Evolutionary conservation across 2,888 invertebrate genomes (phyloP).

Genomic region (Phaedon cochleariae): DNA sequence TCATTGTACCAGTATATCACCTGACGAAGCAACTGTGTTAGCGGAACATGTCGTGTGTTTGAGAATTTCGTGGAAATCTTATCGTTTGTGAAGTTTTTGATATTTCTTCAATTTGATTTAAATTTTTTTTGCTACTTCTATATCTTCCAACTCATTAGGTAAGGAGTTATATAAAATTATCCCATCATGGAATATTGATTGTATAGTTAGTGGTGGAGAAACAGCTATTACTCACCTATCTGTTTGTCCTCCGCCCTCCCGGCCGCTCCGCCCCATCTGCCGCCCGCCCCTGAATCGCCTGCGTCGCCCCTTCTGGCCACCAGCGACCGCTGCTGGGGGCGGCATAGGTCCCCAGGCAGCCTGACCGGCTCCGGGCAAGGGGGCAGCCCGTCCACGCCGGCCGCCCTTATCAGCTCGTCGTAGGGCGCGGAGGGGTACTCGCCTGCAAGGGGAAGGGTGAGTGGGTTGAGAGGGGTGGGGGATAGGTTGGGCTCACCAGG

Average conservation of each 20-base stretch:
- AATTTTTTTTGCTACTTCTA: no score
- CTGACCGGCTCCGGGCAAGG: constrained; percentile 68
- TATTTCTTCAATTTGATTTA: no score
- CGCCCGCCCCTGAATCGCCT: constrained; percentile 35
- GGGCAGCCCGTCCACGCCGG: constrained; percentile 65
- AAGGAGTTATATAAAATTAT: no score
- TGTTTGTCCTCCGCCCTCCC: constrained; percentile 16
- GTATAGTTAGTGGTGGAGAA: no score
- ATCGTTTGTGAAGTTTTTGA: no score
- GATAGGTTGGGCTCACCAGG: background rate
- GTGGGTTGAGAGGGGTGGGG: background rate
- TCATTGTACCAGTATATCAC: no score
- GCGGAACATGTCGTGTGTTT: no score
- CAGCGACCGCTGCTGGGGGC: constrained; percentile 64
- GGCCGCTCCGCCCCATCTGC: constrained; percentile 35
- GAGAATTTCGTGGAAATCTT: no score
- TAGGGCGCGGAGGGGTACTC: constrained; percentile 67
- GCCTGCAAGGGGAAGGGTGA: constrained; percentile 46
- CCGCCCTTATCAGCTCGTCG: constrained; percentile 67
- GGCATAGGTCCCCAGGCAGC: constrained; percentile 68
- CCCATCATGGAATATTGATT: no score
- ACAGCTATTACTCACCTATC: background rate
- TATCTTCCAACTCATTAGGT: no score
- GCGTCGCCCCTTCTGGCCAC: constrained; percentile 49
- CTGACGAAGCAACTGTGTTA: no score